Conservation (phyloP, 2,888 invertebrate species). For the Galerucella pusilla region DNA sequence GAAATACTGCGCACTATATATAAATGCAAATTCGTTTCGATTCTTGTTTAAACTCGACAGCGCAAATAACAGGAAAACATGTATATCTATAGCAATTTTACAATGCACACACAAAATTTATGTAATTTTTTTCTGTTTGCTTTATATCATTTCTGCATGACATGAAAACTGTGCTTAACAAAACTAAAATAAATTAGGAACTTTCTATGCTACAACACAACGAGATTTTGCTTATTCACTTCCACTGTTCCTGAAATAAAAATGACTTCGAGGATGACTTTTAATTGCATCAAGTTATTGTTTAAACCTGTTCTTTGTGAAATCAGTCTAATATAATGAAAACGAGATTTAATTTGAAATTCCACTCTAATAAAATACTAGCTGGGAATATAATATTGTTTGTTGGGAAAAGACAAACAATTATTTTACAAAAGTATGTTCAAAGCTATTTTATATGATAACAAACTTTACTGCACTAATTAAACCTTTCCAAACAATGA, state of each 20-base stretch:
- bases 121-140: constrained; percentile 14
- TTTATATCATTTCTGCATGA: background rate
- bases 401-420: no score
- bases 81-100: constrained; percentile 18
- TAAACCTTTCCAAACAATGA: no score
- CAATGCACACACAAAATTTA: constrained; percentile 27
- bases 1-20: constrained; percentile 28
- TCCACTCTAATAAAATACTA: no score
- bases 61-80: constrained; percentile 32
- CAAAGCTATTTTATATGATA: no score
- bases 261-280: background rate
- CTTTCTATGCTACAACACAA: background rate
- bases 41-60: constrained; percentile 35
- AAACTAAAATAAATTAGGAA: background rate
- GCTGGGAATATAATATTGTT: no score
- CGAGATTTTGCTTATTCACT: background rate
- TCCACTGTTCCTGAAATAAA: background rate
- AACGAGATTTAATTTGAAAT: background rate
- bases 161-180: background rate
- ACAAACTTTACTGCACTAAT: no score
- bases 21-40: constrained; percentile 38
- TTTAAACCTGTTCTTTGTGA: background rate
- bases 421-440: no score
- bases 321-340: background rate
- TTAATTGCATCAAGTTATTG: background rate